A percentile compares a stretch with the other conserved stretches of the same genome.
Evolutionary conservation across 2,888 invertebrate genomes (phyloP).

Genomic region (Heliothis peltigera): DNA sequence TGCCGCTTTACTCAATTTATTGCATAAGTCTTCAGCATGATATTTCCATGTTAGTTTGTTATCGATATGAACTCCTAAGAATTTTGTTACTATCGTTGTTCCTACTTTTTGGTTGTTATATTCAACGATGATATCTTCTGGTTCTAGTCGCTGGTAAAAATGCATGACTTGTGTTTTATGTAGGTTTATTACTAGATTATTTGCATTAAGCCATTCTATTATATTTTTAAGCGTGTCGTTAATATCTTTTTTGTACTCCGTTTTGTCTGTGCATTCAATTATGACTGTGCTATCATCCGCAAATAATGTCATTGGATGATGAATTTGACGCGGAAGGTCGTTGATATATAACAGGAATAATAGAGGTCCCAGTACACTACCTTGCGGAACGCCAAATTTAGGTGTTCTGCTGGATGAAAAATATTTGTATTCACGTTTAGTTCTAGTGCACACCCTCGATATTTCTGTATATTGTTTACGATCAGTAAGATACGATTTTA

Average conservation of each 20-base stretch:
- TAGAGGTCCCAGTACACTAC: background rate
- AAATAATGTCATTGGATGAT: no score
- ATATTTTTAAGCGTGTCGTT: background rate
- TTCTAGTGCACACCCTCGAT: background rate
- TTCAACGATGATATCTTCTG: background rate
- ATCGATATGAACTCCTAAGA: constrained; percentile 6
- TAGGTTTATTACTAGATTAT: constrained; percentile 1
- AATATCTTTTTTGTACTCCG: background rate
- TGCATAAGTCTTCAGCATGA: no score
- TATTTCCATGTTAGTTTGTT: constrained; percentile 5
- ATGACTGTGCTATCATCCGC: constrained; percentile 12
- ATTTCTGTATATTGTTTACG: constrained; percentile 5
- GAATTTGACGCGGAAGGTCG: no score
- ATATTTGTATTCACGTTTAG: background rate
- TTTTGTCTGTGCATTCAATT: constrained; percentile 5
- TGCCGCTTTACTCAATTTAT: no score
- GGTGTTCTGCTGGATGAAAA: background rate
- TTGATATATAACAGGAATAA: no score
- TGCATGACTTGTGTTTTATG: constrained; percentile 13
- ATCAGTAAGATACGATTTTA: constrained; percentile 8
- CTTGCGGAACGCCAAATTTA: constrained; percentile 4
- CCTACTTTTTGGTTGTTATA: constrained; percentile 2
- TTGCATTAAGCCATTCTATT: constrained; percentile 5
- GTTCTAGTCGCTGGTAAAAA: background rate
- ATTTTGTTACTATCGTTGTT: background rate